Conservation (phyloP, 2,888 invertebrate species). For the Trissonchulus latispiculum region DNA sequence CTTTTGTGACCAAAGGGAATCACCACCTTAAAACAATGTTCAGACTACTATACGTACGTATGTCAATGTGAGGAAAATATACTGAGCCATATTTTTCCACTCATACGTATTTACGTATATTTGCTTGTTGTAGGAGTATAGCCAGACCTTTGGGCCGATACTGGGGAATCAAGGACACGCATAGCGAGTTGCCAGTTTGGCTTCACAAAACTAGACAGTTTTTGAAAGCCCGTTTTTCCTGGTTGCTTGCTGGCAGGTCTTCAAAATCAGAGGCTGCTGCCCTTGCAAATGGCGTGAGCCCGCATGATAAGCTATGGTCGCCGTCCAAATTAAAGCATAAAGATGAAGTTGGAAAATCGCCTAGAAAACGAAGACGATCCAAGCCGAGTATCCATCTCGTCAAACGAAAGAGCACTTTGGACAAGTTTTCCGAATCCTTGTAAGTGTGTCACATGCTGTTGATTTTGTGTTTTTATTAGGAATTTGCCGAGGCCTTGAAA, state of each 20-base stretch:
- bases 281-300: not conserved
- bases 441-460: no score
- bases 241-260: not conserved
- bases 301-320: not conserved
- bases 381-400: not conserved
- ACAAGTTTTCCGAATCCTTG: constrained; percentile 81
- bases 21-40: no score
- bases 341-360: not conserved
- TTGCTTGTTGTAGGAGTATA: constrained; percentile 64
- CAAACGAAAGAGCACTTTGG: constrained; percentile 57
- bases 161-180: constrained; percentile 25
- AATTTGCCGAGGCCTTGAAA: no score
- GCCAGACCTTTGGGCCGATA: constrained; percentile 48
- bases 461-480: no score
- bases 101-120: no score
- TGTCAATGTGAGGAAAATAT: no score
- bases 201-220: not conserved
- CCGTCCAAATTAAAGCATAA: no score
- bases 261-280: no score
- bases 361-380: not conserved
- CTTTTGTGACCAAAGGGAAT: no score
- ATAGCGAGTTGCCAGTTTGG: not conserved
- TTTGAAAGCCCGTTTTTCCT: not conserved
- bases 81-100: no score
- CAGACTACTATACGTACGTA: no score